Conservation (phyloP, 2,888 invertebrate species). For the Drepanosiphum platanoidis region DNA sequence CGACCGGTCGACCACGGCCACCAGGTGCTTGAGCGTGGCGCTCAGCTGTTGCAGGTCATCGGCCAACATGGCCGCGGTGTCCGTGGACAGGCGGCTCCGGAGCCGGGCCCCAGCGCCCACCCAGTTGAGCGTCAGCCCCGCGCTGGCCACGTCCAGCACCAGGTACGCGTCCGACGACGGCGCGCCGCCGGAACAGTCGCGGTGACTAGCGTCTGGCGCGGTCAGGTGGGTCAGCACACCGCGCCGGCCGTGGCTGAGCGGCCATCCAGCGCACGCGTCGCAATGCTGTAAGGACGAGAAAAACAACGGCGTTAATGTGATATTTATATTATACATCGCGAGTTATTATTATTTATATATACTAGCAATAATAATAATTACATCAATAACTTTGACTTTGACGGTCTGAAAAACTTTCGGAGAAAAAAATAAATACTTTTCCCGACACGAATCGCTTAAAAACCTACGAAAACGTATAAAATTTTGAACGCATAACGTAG, state of each 20-base stretch:
- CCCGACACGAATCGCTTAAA: too few species aligned
- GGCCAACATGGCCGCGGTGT: slow-evolving; percentile 67
- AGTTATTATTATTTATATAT: too few species aligned
- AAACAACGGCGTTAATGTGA: neutral
- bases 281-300: slow-evolving; percentile 68
- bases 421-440: too few species aligned
- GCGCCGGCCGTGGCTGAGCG: slow-evolving; percentile 73
- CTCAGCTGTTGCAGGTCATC: slow-evolving; percentile 71
- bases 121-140: slow-evolving; percentile 63
- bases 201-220: slow-evolving; percentile 72
- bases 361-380: too few species aligned
- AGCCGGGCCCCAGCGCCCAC: slow-evolving; percentile 65
- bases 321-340: too few species aligned
- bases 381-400: too few species aligned
- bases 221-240: slow-evolving; percentile 75
- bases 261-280: slow-evolving; percentile 73
- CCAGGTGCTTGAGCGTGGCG: slow-evolving; percentile 74
- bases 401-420: too few species aligned
- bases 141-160: slow-evolving; percentile 70
- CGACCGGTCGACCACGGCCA: slow-evolving; percentile 77
- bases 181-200: slow-evolving; percentile 67
- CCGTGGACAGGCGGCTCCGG: slow-evolving; percentile 66
- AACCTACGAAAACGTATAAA: too few species aligned
- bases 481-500: too few species aligned
- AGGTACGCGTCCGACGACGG: slow-evolving; percentile 75